Evolutionary conservation across 2,888 invertebrate species (phyloP), one percentile per base, ranked within the genome.

Genomic region (Resseliella maxima): DNA sequence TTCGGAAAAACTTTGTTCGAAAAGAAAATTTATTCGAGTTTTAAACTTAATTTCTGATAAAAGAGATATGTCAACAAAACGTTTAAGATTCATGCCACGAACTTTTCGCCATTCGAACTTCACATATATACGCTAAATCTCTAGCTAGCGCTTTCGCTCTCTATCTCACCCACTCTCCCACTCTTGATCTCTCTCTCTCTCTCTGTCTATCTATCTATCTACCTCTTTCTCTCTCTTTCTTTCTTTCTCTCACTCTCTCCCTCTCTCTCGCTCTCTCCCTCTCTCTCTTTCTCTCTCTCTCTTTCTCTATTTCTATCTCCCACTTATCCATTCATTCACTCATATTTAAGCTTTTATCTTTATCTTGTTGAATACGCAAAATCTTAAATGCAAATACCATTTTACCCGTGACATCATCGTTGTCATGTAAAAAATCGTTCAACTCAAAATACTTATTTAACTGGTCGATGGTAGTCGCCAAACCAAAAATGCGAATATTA

Each of bases 81-180:
- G 27, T 86, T 86, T 86, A 86, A 86, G 86, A 86, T 86, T 86
- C 86, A 86, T 50, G 46, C 86, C 86, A 59, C 59, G 86, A 86
- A 59, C 35, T 59, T 86, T 36, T 2, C 21, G 86, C n/a, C 41
- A 83, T 59, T 59, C 59, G 59, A 59, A 59, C 24, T 59, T 15
- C 5, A 59, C 5, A 24, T 24, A 24, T 24, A 59, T 15, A 24
- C 59, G 24, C 24, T 41, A n/a, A n/a, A n/a, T n/a, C n/a, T n/a
- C n/a, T n/a, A n/a, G n/a, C n/a, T n/a, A 50, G 46, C 12, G 41
- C 41, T 41, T 41, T 41, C 41, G 41, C 41, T 41, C 41, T 41
- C 41, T 41, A 5, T 50, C 46, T 50, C 46, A 15, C 8, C 18
- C 18, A 15, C 18, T 6, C 46, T 15, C 41, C 41, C 6, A 5